A percentile compares a stretch with the other conserved stretches of the same genome.
These are phyloP conservation scores for Lacanobia oleracea DNA, from an alignment of 2,888 invertebrate species.

Conservation along the genomic window DNA sequence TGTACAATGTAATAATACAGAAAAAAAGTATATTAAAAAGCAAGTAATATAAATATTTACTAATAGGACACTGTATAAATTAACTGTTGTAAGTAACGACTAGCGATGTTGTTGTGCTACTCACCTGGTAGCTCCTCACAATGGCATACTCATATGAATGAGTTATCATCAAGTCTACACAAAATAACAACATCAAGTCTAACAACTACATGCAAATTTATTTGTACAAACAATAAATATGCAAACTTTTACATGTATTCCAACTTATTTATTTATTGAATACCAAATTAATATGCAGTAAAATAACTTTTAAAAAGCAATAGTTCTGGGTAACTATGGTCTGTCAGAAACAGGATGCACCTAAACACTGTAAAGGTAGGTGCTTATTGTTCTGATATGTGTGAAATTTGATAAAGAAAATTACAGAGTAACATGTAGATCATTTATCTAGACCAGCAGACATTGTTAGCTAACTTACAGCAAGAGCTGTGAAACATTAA, in stretches of 20 bases:
- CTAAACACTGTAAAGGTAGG: neutral
- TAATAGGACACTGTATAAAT: neutral
- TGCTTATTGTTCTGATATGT: neutral
- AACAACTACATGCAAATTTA: too few species aligned
- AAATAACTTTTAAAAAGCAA: too few species aligned
- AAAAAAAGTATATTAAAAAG: neutral
- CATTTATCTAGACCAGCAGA: neutral
- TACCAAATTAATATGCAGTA: too few species aligned
- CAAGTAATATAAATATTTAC: neutral
- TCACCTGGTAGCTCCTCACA: neutral
- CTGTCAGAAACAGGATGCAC: neutral
- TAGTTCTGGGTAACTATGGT: neutral
- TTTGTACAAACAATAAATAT: slow-evolving; percentile 1
- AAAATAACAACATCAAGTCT: too few species aligned
- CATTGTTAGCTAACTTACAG: neutral
- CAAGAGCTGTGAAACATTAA: too few species aligned
- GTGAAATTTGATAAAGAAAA: neutral
- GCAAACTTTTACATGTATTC: neutral
- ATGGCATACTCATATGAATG: neutral
- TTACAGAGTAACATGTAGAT: neutral
- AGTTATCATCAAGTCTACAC: slow-evolving; percentile 1
- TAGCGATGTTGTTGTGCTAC: slow-evolving; percentile 14
- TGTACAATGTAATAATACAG: neutral
- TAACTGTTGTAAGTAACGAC: slow-evolving; percentile 14
- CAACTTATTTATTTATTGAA: too few species aligned